A percentile compares a stretch with the other conserved stretches of the same genome.
Evolutionary conservation across 2,888 invertebrate genomes (phyloP).

Genomic region (Dyspetes luteomarginatus): DNA sequence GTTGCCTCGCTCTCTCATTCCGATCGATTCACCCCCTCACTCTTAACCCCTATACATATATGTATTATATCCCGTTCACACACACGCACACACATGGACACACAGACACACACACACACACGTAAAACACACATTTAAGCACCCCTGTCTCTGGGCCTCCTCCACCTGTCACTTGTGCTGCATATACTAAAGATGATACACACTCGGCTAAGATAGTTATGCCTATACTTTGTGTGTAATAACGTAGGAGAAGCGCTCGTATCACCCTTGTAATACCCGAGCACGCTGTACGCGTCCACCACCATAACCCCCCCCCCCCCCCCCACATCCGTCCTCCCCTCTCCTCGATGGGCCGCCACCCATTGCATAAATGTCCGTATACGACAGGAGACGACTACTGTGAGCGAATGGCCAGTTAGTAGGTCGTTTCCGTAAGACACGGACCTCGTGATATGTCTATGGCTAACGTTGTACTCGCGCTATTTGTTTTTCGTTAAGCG

Average conservation of each 20-base stretch:
- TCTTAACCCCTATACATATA: slow-evolving; percentile 10
- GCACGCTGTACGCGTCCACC: neutral
- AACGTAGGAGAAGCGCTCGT: neutral
- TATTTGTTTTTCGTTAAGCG: slow-evolving; percentile 80
- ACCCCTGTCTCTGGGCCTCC: neutral
- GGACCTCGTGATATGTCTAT: slow-evolving; percentile 5
- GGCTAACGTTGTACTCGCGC: slow-evolving; percentile 69
- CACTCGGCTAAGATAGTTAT: no score
- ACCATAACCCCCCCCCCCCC: no score
- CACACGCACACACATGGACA: neutral
- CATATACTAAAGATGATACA: neutral
- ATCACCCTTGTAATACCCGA: neutral
- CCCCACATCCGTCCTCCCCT: no score
- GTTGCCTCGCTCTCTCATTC: slow-evolving; percentile 30
- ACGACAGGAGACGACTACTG: no score
- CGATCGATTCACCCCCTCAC: slow-evolving; percentile 58
- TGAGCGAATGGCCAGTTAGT: neutral
- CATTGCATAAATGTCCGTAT: no score
- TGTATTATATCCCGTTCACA: neutral
- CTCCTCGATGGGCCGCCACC: no score
- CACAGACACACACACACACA: slow-evolving; percentile 31
- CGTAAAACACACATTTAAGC: slow-evolving; percentile 46
- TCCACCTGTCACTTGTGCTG: neutral
- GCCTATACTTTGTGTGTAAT: neutral
- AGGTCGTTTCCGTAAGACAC: neutral